Evolutionary conservation across 2,113 vertebrate species (phyloP).

Genomic region (Hemiprocne comata): DNA sequence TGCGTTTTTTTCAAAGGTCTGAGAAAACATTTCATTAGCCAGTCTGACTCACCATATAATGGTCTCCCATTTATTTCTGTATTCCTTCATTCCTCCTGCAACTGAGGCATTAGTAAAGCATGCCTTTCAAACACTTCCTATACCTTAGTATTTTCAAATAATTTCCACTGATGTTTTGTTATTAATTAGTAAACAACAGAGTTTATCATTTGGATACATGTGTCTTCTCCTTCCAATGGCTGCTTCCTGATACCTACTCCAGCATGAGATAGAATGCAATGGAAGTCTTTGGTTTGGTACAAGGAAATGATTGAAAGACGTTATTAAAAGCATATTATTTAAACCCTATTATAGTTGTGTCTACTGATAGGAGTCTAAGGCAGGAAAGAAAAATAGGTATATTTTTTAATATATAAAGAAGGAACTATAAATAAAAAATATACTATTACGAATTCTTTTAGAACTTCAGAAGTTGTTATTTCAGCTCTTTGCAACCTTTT

Average conservation of each 20-base stretch:
- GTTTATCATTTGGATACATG: background rate
- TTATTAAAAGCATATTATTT: background rate
- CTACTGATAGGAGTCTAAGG: background rate
- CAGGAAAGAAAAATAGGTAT: background rate
- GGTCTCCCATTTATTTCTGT: background rate
- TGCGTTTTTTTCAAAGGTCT: background rate
- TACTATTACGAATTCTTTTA: background rate
- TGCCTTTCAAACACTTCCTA: background rate
- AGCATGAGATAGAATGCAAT: background rate
- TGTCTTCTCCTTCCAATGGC: background rate
- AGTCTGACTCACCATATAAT: background rate
- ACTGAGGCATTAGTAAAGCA: background rate
- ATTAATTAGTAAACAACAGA: background rate
- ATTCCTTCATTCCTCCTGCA: background rate
- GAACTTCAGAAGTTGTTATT: background rate
- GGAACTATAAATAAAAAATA: background rate
- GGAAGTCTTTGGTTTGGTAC: background rate
- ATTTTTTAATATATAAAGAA: too few species aligned
- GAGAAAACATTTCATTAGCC: background rate
- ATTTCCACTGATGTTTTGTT: background rate
- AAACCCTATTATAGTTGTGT: background rate
- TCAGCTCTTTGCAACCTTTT: background rate
- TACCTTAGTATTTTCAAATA: background rate
- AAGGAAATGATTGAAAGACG: background rate
- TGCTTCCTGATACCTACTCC: background rate